Evolutionary conservation across 2,113 vertebrate species (phyloP), one percentile per base, ranked within the genome.

Genomic region (Crotalus viridis): DNA sequence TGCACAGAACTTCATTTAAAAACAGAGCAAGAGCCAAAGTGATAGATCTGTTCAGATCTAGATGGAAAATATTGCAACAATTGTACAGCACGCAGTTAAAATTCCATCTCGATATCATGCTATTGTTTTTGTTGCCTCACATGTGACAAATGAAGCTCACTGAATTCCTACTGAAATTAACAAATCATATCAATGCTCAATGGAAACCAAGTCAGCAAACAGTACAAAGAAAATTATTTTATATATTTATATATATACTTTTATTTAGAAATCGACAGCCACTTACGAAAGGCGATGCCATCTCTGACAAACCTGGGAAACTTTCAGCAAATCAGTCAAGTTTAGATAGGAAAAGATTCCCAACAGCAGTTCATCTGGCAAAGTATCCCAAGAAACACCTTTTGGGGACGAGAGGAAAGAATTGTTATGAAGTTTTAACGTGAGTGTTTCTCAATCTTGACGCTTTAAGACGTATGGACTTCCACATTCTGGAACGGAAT

Each of bases 311-410:
- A 98, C 96, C 0, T 93, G 4, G 0, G 98, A 98, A 56, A 97
- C 97, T 92, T 97, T 97, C 3, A 99, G 93, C 12, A 99, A 98
- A 43, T 99, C 98, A 1, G 94, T 97, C 81, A 99, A 96, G 5
- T 98, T 97, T 2, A 99, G 97, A 93, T 94, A 98, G 4, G 96
- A 97, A 91, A 99, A 97, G 96, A 99, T 98, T 46, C 97, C 96
- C 89, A 99, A 93, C 2, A 99, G 97, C 87, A 99, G 96, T 94
- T 99, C 99, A 5, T 99, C 99, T 0, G 99, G 99, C 2, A 99
- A 97, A 0, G 95, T 96, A 95, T 99, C 98, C 98, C 98, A 99
- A 5, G 98, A 98, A 87, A 98, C 15, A n/a, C 96, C 99, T 98
- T 0, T 90, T 2, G 55, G 69, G 94, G 94, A 95, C 0, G n/a